A percentile compares a stretch with the other conserved stretches of the same genome.
Conservation (phyloP, 2,113 vertebrate genomes). For the Labrus mixtus region DNA sequence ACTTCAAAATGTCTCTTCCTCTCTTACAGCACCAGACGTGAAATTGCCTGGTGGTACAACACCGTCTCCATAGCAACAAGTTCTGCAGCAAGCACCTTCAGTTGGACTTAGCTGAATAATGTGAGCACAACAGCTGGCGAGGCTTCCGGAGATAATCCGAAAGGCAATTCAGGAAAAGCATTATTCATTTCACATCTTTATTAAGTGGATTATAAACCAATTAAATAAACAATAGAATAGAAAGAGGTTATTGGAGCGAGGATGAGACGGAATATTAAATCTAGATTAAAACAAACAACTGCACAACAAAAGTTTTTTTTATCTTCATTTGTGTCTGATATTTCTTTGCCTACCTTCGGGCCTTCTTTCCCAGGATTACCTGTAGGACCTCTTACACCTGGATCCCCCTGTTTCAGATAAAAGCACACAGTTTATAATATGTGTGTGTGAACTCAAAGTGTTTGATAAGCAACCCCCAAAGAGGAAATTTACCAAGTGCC, state of each 20-base stretch:
- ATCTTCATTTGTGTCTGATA: background rate
- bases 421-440: background rate
- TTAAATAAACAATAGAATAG: conserved; percentile 26
- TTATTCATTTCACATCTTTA: conserved; percentile 33
- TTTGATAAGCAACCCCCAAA: background rate
- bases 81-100: conserved; percentile 41
- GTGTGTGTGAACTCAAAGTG: background rate
- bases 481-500: background rate
- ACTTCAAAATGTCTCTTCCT: conserved; percentile 60
- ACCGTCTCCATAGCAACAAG: conserved; percentile 80
- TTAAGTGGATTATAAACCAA: conserved; percentile 34
- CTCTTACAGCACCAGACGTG: conserved; percentile 37
- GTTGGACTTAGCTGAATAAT: conserved; percentile 37
- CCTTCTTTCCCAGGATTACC: conserved; percentile 96
- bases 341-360: conserved; percentile 87
- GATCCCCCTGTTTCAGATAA: conserved; percentile 87
- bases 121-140: conserved; percentile 51
- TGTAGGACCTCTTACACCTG: conserved; percentile 89
- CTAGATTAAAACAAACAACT: background rate
- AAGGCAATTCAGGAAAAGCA: conserved; percentile 36
- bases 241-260: background rate
- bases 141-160: conserved; percentile 45
- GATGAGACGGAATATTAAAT: conserved; percentile 7
- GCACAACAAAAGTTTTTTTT: no score
- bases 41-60: conserved; percentile 49